These are phyloP conservation scores for Linnaemya tessellans DNA, from an alignment of 2,888 invertebrate genomes.

Conservation along the genomic window DNA sequence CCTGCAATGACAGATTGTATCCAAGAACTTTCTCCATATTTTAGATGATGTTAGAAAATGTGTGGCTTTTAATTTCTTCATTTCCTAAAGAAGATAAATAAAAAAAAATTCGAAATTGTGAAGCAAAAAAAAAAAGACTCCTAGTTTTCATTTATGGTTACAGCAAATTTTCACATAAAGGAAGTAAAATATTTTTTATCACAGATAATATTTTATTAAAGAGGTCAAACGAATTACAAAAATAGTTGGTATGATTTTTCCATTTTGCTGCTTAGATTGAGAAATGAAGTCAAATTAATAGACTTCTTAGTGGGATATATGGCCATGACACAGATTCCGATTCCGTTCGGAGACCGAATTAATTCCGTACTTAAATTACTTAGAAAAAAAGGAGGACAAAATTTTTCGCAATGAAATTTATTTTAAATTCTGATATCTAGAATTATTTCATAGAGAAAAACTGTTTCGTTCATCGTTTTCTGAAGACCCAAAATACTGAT, in stretches of 20 bases:
- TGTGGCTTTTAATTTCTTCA: conserved; percentile 22
- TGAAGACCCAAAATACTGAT: too few species aligned
- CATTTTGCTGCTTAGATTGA: too few species aligned
- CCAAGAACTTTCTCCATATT: conserved; percentile 60
- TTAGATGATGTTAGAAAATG: conserved; percentile 13
- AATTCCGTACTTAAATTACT: too few species aligned
- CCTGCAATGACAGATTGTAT: conserved; percentile 35
- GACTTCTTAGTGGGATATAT: too few species aligned
- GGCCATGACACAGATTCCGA: too few species aligned
- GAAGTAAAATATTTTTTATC: neutral
- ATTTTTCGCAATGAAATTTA: too few species aligned
- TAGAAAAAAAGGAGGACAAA: too few species aligned
- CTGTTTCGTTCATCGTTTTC: too few species aligned
- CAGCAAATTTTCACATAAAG: conserved; percentile 12
- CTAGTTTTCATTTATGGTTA: conserved; percentile 8
- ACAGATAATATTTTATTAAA: neutral
- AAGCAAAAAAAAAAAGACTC: neutral
- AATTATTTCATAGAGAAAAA: too few species aligned
- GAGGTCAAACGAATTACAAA: neutral
- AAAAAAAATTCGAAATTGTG: neutral
- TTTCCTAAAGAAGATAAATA: conserved; percentile 39
- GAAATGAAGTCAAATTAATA: too few species aligned
- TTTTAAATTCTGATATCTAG: too few species aligned
- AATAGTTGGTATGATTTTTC: neutral
- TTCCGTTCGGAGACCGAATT: too few species aligned